Evolutionary conservation across 2,113 vertebrate species (phyloP).

Genomic region (Hippocampus barbouri): DNA sequence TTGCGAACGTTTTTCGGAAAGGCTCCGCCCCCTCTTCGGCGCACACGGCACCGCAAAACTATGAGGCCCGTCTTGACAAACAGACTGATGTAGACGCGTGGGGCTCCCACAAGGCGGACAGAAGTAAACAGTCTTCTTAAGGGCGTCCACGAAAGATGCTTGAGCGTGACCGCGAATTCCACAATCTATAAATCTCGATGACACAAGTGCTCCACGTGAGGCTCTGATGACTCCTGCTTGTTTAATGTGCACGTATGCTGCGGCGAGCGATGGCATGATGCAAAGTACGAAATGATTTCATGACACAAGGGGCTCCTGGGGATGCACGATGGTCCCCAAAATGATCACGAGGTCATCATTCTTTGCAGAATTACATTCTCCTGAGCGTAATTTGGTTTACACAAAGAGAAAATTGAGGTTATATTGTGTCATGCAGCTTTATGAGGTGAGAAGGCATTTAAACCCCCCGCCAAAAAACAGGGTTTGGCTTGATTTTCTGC

Average conservation of each 20-base stretch:
- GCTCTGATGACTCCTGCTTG: conserved; percentile 33
- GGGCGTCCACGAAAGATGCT: conserved; percentile 23
- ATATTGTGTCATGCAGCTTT: conserved; percentile 46
- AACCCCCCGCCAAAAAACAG: conserved; percentile 8
- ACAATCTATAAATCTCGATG: conserved; percentile 30
- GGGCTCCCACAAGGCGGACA: conserved; percentile 34
- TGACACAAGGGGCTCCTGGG: conserved; percentile 27
- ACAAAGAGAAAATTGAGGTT: conserved; percentile 21
- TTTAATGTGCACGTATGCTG: conserved; percentile 27
- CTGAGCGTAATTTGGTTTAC: conserved; percentile 32
- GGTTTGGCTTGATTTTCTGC: conserved; percentile 34
- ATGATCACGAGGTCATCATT: conserved; percentile 21
- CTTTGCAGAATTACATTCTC: conserved; percentile 26
- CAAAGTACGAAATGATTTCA: conserved; percentile 23
- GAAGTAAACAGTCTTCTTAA: conserved; percentile 55
- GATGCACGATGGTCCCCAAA: conserved; percentile 4
- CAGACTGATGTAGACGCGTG: conserved; percentile 16
- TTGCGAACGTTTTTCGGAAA: conserved; percentile 54
- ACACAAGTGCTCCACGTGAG: conserved; percentile 7
- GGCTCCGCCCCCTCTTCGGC: conserved; percentile 16
- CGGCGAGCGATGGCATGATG: conserved; percentile 23
- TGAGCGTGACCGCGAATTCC: conserved; percentile 20
- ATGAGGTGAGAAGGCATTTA: conserved; percentile 30
- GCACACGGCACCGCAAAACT: conserved; percentile 18
- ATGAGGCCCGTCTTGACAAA: conserved; percentile 17